phyloP scores from a whole-genome alignment of 2,888 invertebrate species.

The Epistrophe grossulariae region DNA sequence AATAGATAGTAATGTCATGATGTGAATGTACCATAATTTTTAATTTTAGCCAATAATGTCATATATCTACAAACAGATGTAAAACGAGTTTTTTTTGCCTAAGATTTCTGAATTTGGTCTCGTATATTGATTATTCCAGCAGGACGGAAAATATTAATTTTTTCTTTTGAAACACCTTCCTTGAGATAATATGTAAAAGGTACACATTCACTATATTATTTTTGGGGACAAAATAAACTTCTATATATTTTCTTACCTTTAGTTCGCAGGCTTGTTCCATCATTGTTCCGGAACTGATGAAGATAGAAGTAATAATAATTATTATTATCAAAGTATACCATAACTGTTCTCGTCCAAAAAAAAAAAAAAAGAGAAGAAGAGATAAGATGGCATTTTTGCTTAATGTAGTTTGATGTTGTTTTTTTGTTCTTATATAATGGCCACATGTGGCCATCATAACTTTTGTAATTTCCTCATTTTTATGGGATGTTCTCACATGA shows the following conservation, averaged over 20 bases:
- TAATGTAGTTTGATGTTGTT: conserved; percentile 11
- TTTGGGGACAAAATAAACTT: not conserved
- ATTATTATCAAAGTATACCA: conserved; percentile 13
- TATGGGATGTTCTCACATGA: conserved; percentile 24
- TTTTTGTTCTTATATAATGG: conserved; percentile 23
- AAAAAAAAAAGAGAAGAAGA: not conserved
- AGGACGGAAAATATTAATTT: no score
- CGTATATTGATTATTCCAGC: no score
- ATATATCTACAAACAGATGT: no score
- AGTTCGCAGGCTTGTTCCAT: not conserved
- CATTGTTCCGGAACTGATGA: not conserved
- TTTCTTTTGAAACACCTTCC: no score
- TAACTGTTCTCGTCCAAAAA: not conserved
- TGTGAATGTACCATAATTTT: no score
- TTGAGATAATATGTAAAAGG: no score
- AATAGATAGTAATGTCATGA: no score
- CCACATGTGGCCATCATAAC: conserved; percentile 37
- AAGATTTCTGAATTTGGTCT: no score
- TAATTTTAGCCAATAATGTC: no score
- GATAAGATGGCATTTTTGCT: conserved; percentile 13
- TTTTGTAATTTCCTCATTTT: conserved; percentile 31
- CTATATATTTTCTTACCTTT: not conserved
- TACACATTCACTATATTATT: not conserved
- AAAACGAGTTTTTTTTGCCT: no score
- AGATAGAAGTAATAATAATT: conserved; percentile 26